A percentile compares a stretch with the other conserved stretches of the same genome.
Evolutionary conservation across 2,113 vertebrate species (phyloP).

Genomic region (Cebidichthys violaceus): DNA sequence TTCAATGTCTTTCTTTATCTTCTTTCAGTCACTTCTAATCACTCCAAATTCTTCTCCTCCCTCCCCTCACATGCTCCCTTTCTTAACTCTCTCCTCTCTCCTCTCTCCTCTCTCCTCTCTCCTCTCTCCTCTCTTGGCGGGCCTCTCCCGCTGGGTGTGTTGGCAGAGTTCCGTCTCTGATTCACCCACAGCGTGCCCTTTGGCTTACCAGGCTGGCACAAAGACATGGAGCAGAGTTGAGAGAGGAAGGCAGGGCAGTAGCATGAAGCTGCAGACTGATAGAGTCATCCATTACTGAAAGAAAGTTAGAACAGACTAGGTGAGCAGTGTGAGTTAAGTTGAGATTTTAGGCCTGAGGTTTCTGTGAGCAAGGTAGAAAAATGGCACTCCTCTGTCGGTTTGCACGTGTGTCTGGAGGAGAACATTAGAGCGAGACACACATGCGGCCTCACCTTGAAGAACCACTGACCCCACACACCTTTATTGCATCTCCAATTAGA

Average conservation of each 20-base stretch:
- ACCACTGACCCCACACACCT: slow-evolving; percentile 82
- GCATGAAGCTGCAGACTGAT: slow-evolving; percentile 29
- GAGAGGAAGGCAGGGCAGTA: slow-evolving; percentile 38
- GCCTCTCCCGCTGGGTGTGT: slow-evolving; percentile 63
- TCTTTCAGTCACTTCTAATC: slow-evolving; percentile 18
- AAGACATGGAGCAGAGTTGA: slow-evolving; percentile 63
- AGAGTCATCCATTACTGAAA: slow-evolving; percentile 37
- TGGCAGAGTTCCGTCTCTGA: slow-evolving; percentile 75
- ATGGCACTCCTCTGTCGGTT: slow-evolving; percentile 19
- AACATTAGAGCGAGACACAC: slow-evolving; percentile 63
- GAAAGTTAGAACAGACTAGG: slow-evolving; percentile 42
- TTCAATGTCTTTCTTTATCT: background rate
- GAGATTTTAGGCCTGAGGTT: slow-evolving; percentile 48
- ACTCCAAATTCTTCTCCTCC: background rate
- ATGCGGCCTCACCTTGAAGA: slow-evolving; percentile 83
- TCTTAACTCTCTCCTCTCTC: slow-evolving; percentile 53
- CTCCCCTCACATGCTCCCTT: slow-evolving; percentile 2
- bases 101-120: slow-evolving; percentile 25
- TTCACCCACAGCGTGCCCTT: slow-evolving; percentile 78
- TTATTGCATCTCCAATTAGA: slow-evolving; percentile 83
- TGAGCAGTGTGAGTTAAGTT: slow-evolving; percentile 27
- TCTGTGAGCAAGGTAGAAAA: slow-evolving; percentile 54
- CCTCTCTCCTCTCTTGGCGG: slow-evolving; percentile 65
- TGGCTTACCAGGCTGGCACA: slow-evolving; percentile 77
- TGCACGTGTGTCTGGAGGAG: slow-evolving; percentile 53